Conservation (phyloP, 2,888 invertebrate species). For the Hyposoter dolosus region DNA sequence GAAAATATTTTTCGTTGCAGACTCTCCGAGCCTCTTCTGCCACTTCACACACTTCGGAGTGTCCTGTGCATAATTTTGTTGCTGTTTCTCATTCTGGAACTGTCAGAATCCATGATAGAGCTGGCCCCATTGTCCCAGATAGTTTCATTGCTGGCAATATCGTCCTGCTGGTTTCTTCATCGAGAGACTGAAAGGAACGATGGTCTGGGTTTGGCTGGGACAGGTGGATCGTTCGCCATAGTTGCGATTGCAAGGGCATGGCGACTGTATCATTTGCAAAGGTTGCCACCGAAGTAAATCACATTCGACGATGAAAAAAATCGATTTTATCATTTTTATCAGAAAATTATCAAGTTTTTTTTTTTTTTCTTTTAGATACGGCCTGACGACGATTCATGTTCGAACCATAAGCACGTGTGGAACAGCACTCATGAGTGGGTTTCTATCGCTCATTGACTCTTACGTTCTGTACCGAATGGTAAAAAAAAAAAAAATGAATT, state of each 20-base stretch:
- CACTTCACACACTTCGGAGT: constrained; percentile 74
- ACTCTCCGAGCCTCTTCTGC: constrained; percentile 69
- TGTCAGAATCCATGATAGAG: constrained; percentile 74
- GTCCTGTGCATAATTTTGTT: constrained; percentile 72
- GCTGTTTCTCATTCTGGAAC: constrained; percentile 74
- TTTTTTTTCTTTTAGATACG: constrained; percentile 70
- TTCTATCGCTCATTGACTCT: constrained; percentile 79
- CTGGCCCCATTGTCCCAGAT: constrained; percentile 73
- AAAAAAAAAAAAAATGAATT: constrained; percentile 9
- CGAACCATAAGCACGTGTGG: constrained; percentile 74
- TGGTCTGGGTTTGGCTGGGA: constrained; percentile 70
- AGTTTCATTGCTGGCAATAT: constrained; percentile 73
- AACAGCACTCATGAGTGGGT: constrained; percentile 74
- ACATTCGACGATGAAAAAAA: constrained; percentile 29
- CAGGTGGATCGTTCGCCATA: constrained; percentile 74
- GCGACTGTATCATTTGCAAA: constrained; percentile 74
- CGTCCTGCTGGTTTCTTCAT: constrained; percentile 79
- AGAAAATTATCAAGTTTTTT: background rate
- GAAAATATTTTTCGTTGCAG: constrained; percentile 67
- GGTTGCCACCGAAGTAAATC: constrained; percentile 65
- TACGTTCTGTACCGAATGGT: constrained; percentile 79
- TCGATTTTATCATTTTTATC: background rate
- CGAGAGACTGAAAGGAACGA: constrained; percentile 76
- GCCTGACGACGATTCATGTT: constrained; percentile 74
- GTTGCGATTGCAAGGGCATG: constrained; percentile 73